A percentile compares a stretch with the other conserved stretches of the same genome.
Conservation (phyloP, 2,797 vertebrate species). For the Pampus argenteus region DNA sequence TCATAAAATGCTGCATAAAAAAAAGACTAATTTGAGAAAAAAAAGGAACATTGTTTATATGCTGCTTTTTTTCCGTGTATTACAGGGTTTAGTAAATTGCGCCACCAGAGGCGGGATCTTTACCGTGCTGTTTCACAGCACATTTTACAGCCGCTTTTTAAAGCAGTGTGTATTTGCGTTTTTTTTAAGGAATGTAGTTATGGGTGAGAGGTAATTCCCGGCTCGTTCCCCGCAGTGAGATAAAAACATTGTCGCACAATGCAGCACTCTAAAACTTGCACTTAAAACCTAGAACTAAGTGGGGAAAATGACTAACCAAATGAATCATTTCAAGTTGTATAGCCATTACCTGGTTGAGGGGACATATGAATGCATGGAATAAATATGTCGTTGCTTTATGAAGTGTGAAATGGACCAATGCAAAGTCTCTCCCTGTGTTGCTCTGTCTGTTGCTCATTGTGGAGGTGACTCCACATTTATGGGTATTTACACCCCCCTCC, state of each 20-base stretch:
- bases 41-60: slow-evolving; percentile 47
- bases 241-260: slow-evolving; percentile 62
- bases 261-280: slow-evolving; percentile 58
- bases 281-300: slow-evolving; percentile 58
- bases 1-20: slow-evolving; percentile 49
- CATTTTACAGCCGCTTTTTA: slow-evolving; percentile 62
- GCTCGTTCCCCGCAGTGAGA: slow-evolving; percentile 63
- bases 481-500: slow-evolving; percentile 63
- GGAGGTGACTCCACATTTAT: slow-evolving; percentile 75
- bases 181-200: slow-evolving; percentile 67
- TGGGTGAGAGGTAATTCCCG: slow-evolving; percentile 57
- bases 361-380: slow-evolving; percentile 75
- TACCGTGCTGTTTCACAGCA: slow-evolving; percentile 57
- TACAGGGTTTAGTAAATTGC: slow-evolving; percentile 57
- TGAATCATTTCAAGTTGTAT: slow-evolving; percentile 69
- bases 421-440: slow-evolving; percentile 52
- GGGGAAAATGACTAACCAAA: slow-evolving; percentile 66
- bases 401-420: slow-evolving; percentile 80
- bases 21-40: slow-evolving; percentile 46
- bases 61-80: slow-evolving; percentile 34
- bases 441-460: slow-evolving; percentile 69
- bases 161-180: slow-evolving; percentile 58
- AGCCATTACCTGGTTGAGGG: slow-evolving; percentile 62
- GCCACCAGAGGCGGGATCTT: slow-evolving; percentile 60
- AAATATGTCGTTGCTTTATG: slow-evolving; percentile 78